Evolutionary conservation across 2,888 invertebrate genomes (phyloP).

Genomic region (Epirrhoe alternata): DNA sequence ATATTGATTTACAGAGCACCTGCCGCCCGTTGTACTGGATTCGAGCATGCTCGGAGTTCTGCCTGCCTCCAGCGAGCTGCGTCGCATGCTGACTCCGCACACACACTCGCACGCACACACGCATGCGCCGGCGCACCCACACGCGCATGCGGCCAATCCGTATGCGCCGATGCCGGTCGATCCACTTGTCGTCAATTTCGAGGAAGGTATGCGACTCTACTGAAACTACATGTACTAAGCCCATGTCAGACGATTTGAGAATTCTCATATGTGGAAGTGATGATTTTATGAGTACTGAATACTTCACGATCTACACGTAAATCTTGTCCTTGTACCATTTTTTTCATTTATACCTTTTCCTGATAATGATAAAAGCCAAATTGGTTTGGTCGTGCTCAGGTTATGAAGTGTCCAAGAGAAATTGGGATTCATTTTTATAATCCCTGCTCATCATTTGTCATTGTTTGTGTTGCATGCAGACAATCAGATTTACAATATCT

Average conservation of each 20-base stretch:
- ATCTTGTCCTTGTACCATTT: too few species aligned
- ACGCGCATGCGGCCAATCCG: conserved; percentile 57
- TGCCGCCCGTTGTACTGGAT: conserved; percentile 70
- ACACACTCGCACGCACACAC: conserved; percentile 55
- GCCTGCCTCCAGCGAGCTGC: conserved; percentile 67
- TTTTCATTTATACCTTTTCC: too few species aligned
- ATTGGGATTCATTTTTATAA: too few species aligned
- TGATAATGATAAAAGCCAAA: too few species aligned
- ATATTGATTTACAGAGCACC: conserved; percentile 28
- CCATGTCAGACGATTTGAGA: conserved; percentile 59
- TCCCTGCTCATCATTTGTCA: too few species aligned
- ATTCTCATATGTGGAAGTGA: conserved; percentile 26
- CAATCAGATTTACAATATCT: too few species aligned
- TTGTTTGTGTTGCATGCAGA: too few species aligned
- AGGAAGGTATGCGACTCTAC: conserved; percentile 93
- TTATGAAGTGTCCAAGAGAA: too few species aligned
- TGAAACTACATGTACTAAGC: conserved; percentile 81
- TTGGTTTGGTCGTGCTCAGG: too few species aligned
- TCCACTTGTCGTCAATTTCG: conserved; percentile 91
- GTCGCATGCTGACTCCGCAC: conserved; percentile 68
- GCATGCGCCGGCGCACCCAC: conserved; percentile 46
- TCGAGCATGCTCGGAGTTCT: conserved; percentile 76
- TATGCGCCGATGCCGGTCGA: conserved; percentile 85
- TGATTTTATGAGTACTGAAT: too few species aligned
- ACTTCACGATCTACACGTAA: too few species aligned